Evolutionary conservation across 2,888 invertebrate genomes (phyloP), one percentile per base, ranked within the genome.

Genomic region (Lathronympha strigana): DNA sequence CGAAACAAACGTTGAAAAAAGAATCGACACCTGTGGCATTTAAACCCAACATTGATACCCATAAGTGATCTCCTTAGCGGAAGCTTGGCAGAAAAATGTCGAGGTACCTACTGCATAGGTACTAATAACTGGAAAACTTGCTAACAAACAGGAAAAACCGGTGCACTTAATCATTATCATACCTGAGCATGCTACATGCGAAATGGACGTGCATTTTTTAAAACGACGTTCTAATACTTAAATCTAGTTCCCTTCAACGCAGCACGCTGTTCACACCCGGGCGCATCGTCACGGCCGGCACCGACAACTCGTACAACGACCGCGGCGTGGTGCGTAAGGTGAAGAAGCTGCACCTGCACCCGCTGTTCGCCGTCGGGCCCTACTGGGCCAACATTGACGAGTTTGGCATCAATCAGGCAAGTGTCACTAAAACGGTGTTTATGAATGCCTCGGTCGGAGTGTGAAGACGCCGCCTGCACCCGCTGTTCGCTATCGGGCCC

Each of bases 361-460:
- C 91, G 1, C 82, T 81, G 5, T 92, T 92, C 78, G 68, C 80
- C 13, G 91, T 92, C 23, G 91, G 91, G 1, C 91, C 91, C 11
- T 92, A 90, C 77, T 92, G 91, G 91, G 78, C 91, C 4, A 74
- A 88, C 68, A 81, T 87, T 0, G 62, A 75, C 1, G 73, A 74
- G 2, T 89, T 73, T 69, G 69, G 79, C 40, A 70, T 87, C 43
- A 83, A 84, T 71, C 87, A 88, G 83, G 87, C 85, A 69, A 45
- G 51, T 63, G 9, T 11, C n/a, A 25, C 38, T 28, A 23, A 23
- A 4, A n/a, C 2, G 36, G 4, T 36, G 36, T 13, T 13, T 1
- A n/a, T 6, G 9, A 9, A 1, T 6, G 9, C 31, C 17, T 40
- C 6, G 19, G 43, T 21, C 43, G 19, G 13, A n/a, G 9, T 1